phyloP scores from a whole-genome alignment of 2,888 invertebrate genomes.

The Temnothorax rugatulus region DNA sequence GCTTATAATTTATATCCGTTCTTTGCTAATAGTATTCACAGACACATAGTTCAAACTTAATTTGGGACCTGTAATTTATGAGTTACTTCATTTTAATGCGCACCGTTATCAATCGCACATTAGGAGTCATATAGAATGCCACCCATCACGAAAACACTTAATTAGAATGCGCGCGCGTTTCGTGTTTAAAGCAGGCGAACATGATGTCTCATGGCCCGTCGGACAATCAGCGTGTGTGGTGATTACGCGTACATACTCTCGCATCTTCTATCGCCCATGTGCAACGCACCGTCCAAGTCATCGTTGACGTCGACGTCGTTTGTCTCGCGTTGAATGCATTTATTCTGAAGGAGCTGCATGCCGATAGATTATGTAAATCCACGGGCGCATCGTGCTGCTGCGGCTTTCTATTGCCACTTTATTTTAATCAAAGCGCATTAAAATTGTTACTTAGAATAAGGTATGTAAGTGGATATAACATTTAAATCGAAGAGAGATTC shows the following conservation, averaged over 20 bases:
- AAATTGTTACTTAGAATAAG: constrained; percentile 1
- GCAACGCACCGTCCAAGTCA: constrained; percentile 55
- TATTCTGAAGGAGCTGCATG: constrained; percentile 50
- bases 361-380: constrained; percentile 76
- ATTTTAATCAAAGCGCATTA: constrained; percentile 26
- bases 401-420: constrained; percentile 24
- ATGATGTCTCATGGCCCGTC: constrained; percentile 60
- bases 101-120: neutral
- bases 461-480: neutral
- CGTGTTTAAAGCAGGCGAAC: constrained; percentile 71
- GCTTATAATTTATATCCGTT: neutral
- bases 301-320: constrained; percentile 60
- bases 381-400: constrained; percentile 71
- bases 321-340: constrained; percentile 60
- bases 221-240: constrained; percentile 22
- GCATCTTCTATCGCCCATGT: constrained; percentile 46
- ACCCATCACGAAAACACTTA: constrained; percentile 78
- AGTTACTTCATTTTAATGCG: neutral
- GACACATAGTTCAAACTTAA: neutral
- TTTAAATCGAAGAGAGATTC: constrained; percentile 21
- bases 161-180: constrained; percentile 72
- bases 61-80: neutral
- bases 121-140: constrained; percentile 55
- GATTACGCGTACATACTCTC: constrained; percentile 50
- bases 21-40: neutral